phyloP scores from a whole-genome alignment of 2,113 vertebrate species.

The Podilymbus podiceps region DNA sequence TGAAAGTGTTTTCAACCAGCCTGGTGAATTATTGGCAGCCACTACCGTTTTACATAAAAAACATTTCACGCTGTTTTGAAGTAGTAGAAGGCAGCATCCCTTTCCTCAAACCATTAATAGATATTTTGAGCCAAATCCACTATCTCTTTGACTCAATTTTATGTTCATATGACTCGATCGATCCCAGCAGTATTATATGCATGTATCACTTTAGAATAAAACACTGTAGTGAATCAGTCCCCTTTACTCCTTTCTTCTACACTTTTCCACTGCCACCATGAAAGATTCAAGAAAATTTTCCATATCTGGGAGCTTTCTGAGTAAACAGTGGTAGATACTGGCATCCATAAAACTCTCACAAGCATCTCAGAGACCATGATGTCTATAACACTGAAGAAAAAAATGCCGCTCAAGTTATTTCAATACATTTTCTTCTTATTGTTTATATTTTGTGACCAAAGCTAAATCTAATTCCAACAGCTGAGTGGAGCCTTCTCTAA shows the following conservation, averaged over 20 bases:
- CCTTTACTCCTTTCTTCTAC: neutral
- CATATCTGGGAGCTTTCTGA: neutral
- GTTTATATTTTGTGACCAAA: slow-evolving; percentile 39
- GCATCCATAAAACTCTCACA: neutral
- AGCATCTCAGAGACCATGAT: neutral
- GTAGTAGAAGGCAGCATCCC: neutral
- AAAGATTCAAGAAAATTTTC: neutral
- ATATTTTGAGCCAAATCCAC: neutral
- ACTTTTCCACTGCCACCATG: neutral
- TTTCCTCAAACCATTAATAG: neutral
- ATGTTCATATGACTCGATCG: neutral
- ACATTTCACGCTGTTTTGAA: neutral
- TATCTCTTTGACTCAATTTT: neutral
- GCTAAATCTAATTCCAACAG: neutral
- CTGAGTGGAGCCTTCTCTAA: slow-evolving; percentile 24
- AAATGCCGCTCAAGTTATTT: neutral
- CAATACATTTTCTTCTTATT: neutral
- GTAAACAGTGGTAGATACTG: neutral
- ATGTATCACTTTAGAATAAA: slow-evolving; percentile 4
- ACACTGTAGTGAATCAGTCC: neutral
- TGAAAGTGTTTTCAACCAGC: slow-evolving; percentile 50
- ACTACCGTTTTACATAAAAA: slow-evolving; percentile 6
- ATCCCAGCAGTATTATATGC: neutral
- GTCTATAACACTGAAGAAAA: neutral
- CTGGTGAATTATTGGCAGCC: slow-evolving; percentile 19